A percentile compares a stretch with the other conserved stretches of the same genome.
Conservation (phyloP, 2,113 vertebrate genomes). For the Malurus cyaneus region DNA sequence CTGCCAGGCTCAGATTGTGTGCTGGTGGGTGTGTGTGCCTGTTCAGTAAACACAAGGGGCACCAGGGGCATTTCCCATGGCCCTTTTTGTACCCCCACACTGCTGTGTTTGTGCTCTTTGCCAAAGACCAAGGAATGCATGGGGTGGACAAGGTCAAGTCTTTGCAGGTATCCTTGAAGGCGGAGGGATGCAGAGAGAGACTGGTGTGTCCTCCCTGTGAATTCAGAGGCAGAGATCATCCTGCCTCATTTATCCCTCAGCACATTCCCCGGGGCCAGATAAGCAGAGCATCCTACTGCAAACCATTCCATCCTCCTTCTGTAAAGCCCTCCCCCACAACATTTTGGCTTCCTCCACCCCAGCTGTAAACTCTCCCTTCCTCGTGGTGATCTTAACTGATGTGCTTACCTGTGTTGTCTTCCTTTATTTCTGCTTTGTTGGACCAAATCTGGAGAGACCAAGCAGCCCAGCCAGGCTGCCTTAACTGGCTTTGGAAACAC, state of each 20-base stretch:
- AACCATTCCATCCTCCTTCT: not conserved
- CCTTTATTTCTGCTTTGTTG: not conserved
- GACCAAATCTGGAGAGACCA: not conserved
- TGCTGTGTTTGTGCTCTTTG: not conserved
- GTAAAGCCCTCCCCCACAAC: not conserved
- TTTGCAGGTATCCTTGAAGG: not conserved
- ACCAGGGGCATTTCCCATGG: not conserved
- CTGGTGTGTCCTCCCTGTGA: too few relatives aligned
- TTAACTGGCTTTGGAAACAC: not conserved
- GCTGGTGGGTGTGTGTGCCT: not conserved
- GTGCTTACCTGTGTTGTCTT: not conserved
- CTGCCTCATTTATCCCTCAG: not conserved
- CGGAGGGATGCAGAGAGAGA: not conserved
- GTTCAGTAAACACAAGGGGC: not conserved
- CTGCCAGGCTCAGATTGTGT: not conserved
- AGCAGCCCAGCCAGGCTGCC: not conserved
- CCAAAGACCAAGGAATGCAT: not conserved
- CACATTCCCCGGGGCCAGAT: rapidly evolving
- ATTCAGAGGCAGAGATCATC: not conserved
- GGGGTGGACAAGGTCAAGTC: not conserved
- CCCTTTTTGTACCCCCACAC: not conserved
- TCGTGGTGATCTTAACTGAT: not conserved
- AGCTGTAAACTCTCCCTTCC: not conserved
- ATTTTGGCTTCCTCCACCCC: not conserved
- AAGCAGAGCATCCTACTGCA: not conserved